Evolutionary conservation across 2,888 invertebrate species (phyloP).

Genomic region (Tryphoninae sp.): DNA sequence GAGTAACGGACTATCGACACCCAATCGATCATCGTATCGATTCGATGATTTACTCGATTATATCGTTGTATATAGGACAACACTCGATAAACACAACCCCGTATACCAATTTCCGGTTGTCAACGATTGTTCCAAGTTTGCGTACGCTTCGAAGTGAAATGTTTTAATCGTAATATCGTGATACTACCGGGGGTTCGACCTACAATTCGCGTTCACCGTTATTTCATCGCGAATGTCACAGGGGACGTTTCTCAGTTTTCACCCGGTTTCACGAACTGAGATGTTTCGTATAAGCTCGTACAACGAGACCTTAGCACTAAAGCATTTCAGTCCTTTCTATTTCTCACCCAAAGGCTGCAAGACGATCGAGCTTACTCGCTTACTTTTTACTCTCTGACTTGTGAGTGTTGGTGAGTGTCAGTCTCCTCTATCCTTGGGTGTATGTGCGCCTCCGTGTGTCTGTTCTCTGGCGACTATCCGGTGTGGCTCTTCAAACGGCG

Average conservation of each 20-base stretch:
- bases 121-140: conserved; percentile 15
- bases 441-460: neutral
- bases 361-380: conserved; percentile 32
- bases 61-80: neutral
- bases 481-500: conserved; percentile 52
- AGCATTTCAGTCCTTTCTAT: conserved; percentile 50
- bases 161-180: neutral
- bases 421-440: neutral
- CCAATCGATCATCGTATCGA: conserved; percentile 87
- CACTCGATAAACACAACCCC: conserved; percentile 4
- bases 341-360: conserved; percentile 14
- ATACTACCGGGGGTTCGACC: too few species aligned
- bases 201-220: neutral
- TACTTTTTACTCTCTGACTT: neutral
- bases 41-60: neutral
- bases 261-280: neutral
- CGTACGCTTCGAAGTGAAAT: neutral
- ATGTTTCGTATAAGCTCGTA: neutral
- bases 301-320: conserved; percentile 5
- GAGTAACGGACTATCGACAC: conserved; percentile 89
- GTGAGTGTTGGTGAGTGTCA: too few species aligned
- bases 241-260: neutral
- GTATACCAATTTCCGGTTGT: conserved; percentile 29
- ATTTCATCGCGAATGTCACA: neutral
- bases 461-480: conserved; percentile 45